phyloP scores from a whole-genome alignment of 2,888 invertebrate species.

The Argyra leucocephala region DNA sequence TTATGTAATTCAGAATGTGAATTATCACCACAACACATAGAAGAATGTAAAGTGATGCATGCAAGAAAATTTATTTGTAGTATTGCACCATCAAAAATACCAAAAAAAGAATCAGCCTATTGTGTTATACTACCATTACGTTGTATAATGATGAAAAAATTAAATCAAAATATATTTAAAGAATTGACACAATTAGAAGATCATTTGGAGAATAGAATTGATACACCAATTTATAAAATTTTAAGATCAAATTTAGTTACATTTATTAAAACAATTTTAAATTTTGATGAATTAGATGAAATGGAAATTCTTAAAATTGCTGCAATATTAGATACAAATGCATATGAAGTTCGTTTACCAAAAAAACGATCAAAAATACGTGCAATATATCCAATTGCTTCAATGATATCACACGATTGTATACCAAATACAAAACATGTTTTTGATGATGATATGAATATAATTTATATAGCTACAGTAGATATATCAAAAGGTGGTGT shows the following conservation, averaged over 20 bases:
- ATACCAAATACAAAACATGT: slow-evolving; percentile 61
- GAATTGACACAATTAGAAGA: slow-evolving; percentile 34
- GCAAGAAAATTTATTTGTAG: slow-evolving; percentile 50
- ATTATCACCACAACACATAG: slow-evolving; percentile 46
- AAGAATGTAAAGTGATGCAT: slow-evolving; percentile 55
- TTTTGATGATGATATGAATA: slow-evolving; percentile 52
- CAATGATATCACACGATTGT: slow-evolving; percentile 65
- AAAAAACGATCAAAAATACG: slow-evolving; percentile 45
- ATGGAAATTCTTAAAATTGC: slow-evolving; percentile 52
- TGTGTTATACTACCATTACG: slow-evolving; percentile 58
- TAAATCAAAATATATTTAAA: slow-evolving; percentile 43
- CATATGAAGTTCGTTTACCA: slow-evolving; percentile 55
- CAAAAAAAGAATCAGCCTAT: slow-evolving; percentile 52
- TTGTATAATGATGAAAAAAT: slow-evolving; percentile 51
- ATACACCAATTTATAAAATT: slow-evolving; percentile 52
- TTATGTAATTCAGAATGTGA: slow-evolving; percentile 56
- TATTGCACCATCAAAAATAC: slow-evolving; percentile 42
- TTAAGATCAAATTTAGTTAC: slow-evolving; percentile 54
- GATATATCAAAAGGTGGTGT: slow-evolving; percentile 55
- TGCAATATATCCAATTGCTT: slow-evolving; percentile 55
- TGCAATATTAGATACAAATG: slow-evolving; percentile 63
- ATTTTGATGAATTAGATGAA: slow-evolving; percentile 47
- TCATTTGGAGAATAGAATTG: slow-evolving; percentile 53
- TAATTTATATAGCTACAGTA: slow-evolving; percentile 54
- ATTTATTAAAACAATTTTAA: slow-evolving; percentile 51